Conservation (phyloP, 2,888 invertebrate genomes). For the Synanthedon formicaeformis region DNA sequence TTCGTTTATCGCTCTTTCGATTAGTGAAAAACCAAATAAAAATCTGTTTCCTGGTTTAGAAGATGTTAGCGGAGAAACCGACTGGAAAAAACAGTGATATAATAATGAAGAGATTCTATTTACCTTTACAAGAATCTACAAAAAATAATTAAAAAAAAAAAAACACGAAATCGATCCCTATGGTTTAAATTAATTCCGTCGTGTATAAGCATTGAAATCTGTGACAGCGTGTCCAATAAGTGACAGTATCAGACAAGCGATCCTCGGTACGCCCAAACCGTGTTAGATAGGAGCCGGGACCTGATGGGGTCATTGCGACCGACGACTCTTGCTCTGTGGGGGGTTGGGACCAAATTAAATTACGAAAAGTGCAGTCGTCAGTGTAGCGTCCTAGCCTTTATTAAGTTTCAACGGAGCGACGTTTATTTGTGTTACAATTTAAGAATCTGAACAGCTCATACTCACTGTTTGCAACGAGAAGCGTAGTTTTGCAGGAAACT, state of each 20-base stretch:
- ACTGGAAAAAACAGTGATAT: no score
- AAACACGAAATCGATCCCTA: no score
- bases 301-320: conserved; percentile 11
- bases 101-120: no score
- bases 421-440: neutral
- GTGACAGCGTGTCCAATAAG: conserved; percentile 28
- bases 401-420: neutral
- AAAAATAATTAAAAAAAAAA: no score
- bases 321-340: conserved; percentile 19
- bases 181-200: neutral
- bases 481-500: no score
- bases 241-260: conserved; percentile 26
- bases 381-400: neutral
- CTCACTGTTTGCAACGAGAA: no score
- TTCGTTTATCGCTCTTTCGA: no score
- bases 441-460: no score
- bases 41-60: no score
- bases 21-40: no score
- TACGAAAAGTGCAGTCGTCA: conserved; percentile 22
- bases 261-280: conserved; percentile 37
- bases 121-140: no score
- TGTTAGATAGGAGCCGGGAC: conserved; percentile 26
- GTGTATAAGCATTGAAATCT: conserved; percentile 1
- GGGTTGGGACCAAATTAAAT: conserved; percentile 34
- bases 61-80: no score